Conservation (phyloP, 2,888 invertebrate genomes). For the Macrophya annulata region DNA sequence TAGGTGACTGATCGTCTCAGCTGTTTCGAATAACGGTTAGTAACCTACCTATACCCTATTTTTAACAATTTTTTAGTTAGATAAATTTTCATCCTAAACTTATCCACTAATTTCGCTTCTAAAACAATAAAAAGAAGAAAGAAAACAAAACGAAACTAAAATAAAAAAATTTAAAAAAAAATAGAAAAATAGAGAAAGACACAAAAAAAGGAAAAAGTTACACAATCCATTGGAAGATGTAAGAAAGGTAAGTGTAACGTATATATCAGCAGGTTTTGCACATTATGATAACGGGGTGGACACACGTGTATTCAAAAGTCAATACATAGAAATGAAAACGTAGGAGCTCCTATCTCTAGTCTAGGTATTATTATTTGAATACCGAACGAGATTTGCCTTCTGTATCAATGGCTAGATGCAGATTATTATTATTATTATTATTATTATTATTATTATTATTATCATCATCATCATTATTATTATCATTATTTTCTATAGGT, state of each 20-base stretch:
- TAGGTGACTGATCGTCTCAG: conserved; percentile 15
- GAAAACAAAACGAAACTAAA: no score
- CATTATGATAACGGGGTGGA: neutral
- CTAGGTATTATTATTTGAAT: neutral
- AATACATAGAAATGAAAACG: neutral
- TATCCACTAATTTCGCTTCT: neutral
- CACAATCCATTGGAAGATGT: neutral
- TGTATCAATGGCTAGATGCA: neutral
- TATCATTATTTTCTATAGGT: no score
- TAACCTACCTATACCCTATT: neutral
- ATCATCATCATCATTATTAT: neutral
- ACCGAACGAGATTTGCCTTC: neutral
- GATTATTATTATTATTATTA: neutral
- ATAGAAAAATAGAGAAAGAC: neutral
- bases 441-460: neutral
- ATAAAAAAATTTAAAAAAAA: no score
- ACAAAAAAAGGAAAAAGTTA: neutral
- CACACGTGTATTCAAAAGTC: neutral
- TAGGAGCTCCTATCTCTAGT: neutral
- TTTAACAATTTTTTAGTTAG: neutral
- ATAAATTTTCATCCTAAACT: neutral
- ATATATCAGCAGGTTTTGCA: neutral
- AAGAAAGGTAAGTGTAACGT: neutral
- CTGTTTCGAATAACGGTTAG: neutral
- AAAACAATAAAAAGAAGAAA: neutral